Conservation (phyloP, 2,888 invertebrate genomes). For the Cosmia pyralina region DNA sequence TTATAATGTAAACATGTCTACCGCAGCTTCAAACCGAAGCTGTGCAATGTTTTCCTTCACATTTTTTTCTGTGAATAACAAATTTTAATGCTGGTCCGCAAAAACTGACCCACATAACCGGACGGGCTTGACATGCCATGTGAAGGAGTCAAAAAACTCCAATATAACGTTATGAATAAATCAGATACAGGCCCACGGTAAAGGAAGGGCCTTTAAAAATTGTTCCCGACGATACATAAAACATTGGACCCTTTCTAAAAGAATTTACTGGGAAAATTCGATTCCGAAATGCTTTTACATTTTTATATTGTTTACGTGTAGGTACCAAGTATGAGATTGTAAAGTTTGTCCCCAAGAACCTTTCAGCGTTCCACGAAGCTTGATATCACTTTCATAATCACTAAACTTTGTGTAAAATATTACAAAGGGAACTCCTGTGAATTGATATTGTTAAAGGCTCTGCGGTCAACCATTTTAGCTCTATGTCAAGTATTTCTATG, state of each 20-base stretch:
- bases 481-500: slow-evolving; percentile 14
- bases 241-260: slow-evolving; percentile 48
- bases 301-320: slow-evolving; percentile 41
- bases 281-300: slow-evolving; percentile 29
- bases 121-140: slow-evolving; percentile 23
- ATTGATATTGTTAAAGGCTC: slow-evolving; percentile 33
- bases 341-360: slow-evolving; percentile 24
- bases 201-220: slow-evolving; percentile 27
- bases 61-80: slow-evolving; percentile 40
- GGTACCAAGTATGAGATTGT: slow-evolving; percentile 16
- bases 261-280: slow-evolving; percentile 25
- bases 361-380: slow-evolving; percentile 27
- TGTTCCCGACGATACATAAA: slow-evolving; percentile 30
- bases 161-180: slow-evolving; percentile 62
- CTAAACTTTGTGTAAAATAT: slow-evolving; percentile 41
- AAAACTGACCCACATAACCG: slow-evolving; percentile 41
- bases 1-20: slow-evolving; percentile 11
- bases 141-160: slow-evolving; percentile 31
- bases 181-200: slow-evolving; percentile 44
- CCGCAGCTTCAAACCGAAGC: background rate
- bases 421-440: slow-evolving; percentile 22
- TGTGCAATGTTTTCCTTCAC: slow-evolving; percentile 8
- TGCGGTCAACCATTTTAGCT: slow-evolving; percentile 34
- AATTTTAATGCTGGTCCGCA: slow-evolving; percentile 21
- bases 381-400: slow-evolving; percentile 36